Evolutionary conservation across 2,888 invertebrate species (phyloP).

Genomic region (Parnassius apollo): DNA sequence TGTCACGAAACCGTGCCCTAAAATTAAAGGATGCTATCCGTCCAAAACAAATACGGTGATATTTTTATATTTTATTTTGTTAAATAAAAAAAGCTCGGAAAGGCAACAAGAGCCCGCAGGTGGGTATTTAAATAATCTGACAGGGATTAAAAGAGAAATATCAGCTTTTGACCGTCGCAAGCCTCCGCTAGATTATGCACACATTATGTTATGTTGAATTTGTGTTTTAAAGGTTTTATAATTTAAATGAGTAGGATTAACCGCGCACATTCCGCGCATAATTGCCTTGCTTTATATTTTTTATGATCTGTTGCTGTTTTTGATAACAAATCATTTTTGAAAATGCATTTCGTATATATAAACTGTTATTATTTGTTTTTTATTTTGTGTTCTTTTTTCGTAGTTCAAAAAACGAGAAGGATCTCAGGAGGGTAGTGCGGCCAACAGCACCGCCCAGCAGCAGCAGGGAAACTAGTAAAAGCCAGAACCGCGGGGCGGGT

Average conservation of each 20-base stretch:
- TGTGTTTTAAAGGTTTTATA: conserved; percentile 56
- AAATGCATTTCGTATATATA: too few species aligned
- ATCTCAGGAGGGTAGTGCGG: too few species aligned
- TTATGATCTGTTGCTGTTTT: conserved; percentile 3
- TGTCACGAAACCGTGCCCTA: conserved; percentile 71
- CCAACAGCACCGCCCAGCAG: too few species aligned
- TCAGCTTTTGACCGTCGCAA: conserved; percentile 77
- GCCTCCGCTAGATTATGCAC: conserved; percentile 61
- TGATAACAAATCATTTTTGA: too few species aligned
- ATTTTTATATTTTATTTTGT: conserved; percentile 80
- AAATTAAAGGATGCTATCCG: conserved; percentile 79
- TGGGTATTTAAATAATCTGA: conserved; percentile 82
- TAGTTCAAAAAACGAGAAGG: too few species aligned
- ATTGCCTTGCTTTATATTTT: conserved; percentile 30
- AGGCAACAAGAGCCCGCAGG: conserved; percentile 68
- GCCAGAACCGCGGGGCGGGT: too few species aligned
- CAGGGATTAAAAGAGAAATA: conserved; percentile 80
- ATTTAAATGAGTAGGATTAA: conserved; percentile 59
- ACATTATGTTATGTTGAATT: conserved; percentile 64
- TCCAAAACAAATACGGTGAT: conserved; percentile 79
- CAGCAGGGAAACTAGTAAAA: too few species aligned
- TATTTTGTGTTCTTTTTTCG: too few species aligned
- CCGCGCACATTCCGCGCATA: conserved; percentile 33
- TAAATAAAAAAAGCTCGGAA: conserved; percentile 67
- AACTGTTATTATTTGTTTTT: too few species aligned